Evolutionary conservation across 2,113 vertebrate species (phyloP).

Genomic region (Caracal caracal): DNA sequence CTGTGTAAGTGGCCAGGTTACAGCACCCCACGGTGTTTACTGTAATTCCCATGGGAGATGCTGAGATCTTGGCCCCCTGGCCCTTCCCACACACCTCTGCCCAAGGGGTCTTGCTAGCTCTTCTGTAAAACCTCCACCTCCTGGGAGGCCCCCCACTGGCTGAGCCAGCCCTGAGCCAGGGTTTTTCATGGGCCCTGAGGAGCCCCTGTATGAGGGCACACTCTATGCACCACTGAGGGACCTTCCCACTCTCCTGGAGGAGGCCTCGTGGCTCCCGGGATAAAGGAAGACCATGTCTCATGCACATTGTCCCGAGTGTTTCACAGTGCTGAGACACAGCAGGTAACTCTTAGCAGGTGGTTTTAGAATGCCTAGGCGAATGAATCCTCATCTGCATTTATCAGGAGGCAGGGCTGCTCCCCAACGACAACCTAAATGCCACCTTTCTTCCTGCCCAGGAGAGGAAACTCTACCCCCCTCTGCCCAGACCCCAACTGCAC

Average conservation of each 20-base stretch:
- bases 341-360: neutral
- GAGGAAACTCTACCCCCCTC: neutral
- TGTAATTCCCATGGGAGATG: neutral
- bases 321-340: neutral
- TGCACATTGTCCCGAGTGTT: neutral
- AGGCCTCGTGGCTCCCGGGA: neutral
- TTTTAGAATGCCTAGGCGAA: neutral
- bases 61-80: neutral
- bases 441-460: neutral
- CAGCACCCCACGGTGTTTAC: fast-evolving
- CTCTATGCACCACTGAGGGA: too few species aligned
- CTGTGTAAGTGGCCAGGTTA: neutral
- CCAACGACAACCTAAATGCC: neutral
- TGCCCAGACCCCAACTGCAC: neutral
- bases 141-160: neutral
- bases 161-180: neutral
- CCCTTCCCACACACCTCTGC: neutral
- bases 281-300: fast-evolving
- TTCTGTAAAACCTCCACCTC: neutral
- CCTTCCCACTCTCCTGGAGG: neutral
- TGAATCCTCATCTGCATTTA: neutral
- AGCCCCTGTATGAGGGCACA: neutral
- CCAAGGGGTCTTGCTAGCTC: neutral
- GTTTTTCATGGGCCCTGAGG: neutral
- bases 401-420: neutral